A percentile compares a stretch with the other conserved stretches of the same genome.
These are phyloP conservation scores for Pristionchus entomophagus DNA, from an alignment of 2,888 invertebrate species.

Conservation along the genomic window DNA sequence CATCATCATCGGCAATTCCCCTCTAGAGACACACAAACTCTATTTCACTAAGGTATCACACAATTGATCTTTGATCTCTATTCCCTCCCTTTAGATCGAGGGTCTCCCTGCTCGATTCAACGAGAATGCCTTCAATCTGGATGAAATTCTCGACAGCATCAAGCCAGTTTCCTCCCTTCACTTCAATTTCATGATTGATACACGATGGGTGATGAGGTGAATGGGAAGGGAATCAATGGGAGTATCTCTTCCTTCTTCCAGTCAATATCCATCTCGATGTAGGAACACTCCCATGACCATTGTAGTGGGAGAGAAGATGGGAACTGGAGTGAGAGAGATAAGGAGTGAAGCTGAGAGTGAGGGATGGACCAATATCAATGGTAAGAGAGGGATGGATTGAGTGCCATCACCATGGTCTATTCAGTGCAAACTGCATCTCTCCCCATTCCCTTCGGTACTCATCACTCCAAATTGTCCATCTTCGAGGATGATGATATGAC, in stretches of 20 bases:
- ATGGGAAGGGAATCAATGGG: not conserved
- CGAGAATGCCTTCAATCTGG: conserved; percentile 51
- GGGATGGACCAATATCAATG: conserved; percentile 4
- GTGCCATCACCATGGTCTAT: not conserved
- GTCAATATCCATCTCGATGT: conserved; percentile 49
- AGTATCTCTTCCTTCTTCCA: not conserved
- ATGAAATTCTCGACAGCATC: conserved; percentile 59
- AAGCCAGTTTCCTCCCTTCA: conserved; percentile 66
- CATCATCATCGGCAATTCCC: not conserved
- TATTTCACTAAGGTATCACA: conserved; percentile 51
- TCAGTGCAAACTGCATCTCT: conserved; percentile 53
- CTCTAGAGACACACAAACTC: conserved; percentile 38
- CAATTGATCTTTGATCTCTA: not conserved
- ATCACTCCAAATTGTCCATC: conserved; percentile 71
- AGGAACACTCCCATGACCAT: conserved; percentile 51
- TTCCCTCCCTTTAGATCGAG: conserved; percentile 44
- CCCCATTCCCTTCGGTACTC: conserved; percentile 67
- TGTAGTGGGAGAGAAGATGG: conserved; percentile 48
- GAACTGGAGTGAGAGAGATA: conserved; percentile 1
- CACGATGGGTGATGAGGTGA: conserved; percentile 60
- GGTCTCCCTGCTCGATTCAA: conserved; percentile 52
- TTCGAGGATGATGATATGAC: conserved; percentile 56
- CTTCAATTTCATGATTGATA: conserved; percentile 67
- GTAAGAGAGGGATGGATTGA: not conserved
- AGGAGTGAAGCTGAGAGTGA: conserved; percentile 30